Evolutionary conservation across 2,113 vertebrate species (phyloP), one percentile per base, ranked within the genome.

Genomic region (Pomatorhinus ruficollis): DNA sequence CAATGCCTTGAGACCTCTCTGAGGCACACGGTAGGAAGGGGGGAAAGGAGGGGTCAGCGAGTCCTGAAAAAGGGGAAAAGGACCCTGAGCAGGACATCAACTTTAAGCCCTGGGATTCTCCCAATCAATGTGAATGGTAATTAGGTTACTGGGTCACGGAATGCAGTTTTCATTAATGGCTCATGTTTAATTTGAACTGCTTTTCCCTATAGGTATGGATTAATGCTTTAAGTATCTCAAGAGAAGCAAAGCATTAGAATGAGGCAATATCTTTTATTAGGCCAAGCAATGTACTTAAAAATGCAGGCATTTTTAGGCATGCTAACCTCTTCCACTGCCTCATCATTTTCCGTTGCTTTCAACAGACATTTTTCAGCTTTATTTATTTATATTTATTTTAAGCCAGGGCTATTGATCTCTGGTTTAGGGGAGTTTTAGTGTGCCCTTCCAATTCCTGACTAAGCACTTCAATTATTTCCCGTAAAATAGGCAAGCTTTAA

Each of bases 91-190:
- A 68, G 68, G 39, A 70, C 75, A 83, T 4, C 49, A 85, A 1
- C 53, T 64, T 37, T 7, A 75, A 89, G 44, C 52, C 69, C 63
- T 66, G 44, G 52, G 72, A 89, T 47, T 64, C 39, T 90, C 60
- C 74, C 53, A 75, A 72, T 87, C 72, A 82, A 24, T 82, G 56
- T 12, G 68, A 84, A 84, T 60, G 65, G 72, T 95, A 97, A 96
- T 96, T 94, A 90, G 95, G 96, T 96, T 83, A 96, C 85, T 95
- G 83, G 85, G 90, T 94, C 95, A 92, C 27, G 12, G 92, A 86
- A 94, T 70, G 82, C 79, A 92, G 44, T 78, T 96, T 97, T 95
- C 90, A 83, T 95, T 95, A 95, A 94, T 68, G 88, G 79, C 60
- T 95, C 72, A 71, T 78, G 56, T 95, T 96, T 97, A 92, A 96